A percentile compares a stretch with the other conserved stretches of the same genome.
These are phyloP conservation scores for Nebria ingens DNA, from an alignment of 1,140 invertebrate species.

Conservation along the genomic window DNA sequence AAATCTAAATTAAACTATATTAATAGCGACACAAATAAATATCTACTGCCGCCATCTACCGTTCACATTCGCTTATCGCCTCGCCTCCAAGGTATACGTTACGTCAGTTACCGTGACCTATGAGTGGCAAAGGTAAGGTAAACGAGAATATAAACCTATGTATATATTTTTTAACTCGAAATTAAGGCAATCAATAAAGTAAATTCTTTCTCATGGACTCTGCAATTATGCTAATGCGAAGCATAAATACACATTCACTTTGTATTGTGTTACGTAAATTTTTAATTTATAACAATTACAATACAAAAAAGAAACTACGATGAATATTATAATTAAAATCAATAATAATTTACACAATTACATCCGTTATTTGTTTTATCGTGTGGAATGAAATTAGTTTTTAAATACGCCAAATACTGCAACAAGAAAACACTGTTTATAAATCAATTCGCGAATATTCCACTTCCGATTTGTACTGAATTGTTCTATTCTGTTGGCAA, in stretches of 20 bases:
- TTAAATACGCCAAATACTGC: constrained; percentile 9
- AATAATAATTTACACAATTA: constrained; percentile 10
- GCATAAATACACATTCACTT: not conserved
- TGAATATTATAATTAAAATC: constrained; percentile 13
- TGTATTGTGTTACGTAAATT: constrained; percentile 12
- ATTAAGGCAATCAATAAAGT: too few species aligned
- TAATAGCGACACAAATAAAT: not conserved
- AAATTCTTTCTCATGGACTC: too few species aligned
- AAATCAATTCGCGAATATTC: not conserved
- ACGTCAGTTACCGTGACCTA: too few species aligned
- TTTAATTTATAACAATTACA: constrained; percentile 12
- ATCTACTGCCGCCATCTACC: not conserved
- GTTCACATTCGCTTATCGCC: not conserved
- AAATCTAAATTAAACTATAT: not conserved
- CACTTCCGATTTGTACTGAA: constrained; percentile 15
- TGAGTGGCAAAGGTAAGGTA: too few species aligned
- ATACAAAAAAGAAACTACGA: constrained; percentile 13
- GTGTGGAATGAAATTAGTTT: constrained; percentile 13
- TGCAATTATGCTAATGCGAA: too few species aligned
- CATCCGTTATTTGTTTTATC: too few species aligned
- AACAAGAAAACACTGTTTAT: too few species aligned
- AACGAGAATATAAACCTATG: too few species aligned
- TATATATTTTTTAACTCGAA: too few species aligned
- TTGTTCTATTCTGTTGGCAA: too few species aligned
- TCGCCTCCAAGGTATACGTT: too few species aligned